Base-by-base conservation (phyloP, 92 coral and sea anemone species). In the Porites cylindrica region DNA sequence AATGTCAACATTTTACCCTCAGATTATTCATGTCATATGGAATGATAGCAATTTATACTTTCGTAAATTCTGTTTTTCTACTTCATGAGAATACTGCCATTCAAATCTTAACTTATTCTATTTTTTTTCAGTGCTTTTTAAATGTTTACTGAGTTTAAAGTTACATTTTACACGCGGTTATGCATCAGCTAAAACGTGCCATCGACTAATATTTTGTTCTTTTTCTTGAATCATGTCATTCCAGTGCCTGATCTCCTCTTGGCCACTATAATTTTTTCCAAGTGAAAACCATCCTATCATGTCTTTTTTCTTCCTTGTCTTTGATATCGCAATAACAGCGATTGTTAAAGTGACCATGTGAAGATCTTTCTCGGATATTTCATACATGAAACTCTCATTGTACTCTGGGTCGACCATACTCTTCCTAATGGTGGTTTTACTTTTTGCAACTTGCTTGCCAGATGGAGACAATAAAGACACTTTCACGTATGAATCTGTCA, bases 401-500 rank as follows among this genome's bases (percentile, higher is more conserved):
- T 97, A 97, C 81, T 97, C 99, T 7, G 99, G 99, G 78, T 97
- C 99, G 8, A 96, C 96, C 99, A 97, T 97, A 85, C 96, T 97
- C 91, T 96, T 94, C 81, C 99, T 90, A 79, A 97, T 97, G 72
- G 99, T 97, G 12, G 99, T 97, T 90, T 97, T 97, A 82, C 99
- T 97, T 92, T 95, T 95, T 69, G 99, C 99, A 63, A 94, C 99
- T 74, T 96, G 96, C 87, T 95, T 95, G 85, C 98, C 99, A 84
- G 98, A 87, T 66, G 99, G 91, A 19, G 98, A 94, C 32, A 97
- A 96, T 84, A 97, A 88, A 86, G 96, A 94, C 79, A 97, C 98
- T 90, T 97, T 95, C 88, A 97, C 99, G 90, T 97, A 97, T 76
- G 99, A 90, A 96, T 97, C 99, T 97, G 96, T 84, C 67, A 92